Evolutionary conservation across 2,888 invertebrate genomes (phyloP).

Genomic region (Cataglyphis cursor): DNA sequence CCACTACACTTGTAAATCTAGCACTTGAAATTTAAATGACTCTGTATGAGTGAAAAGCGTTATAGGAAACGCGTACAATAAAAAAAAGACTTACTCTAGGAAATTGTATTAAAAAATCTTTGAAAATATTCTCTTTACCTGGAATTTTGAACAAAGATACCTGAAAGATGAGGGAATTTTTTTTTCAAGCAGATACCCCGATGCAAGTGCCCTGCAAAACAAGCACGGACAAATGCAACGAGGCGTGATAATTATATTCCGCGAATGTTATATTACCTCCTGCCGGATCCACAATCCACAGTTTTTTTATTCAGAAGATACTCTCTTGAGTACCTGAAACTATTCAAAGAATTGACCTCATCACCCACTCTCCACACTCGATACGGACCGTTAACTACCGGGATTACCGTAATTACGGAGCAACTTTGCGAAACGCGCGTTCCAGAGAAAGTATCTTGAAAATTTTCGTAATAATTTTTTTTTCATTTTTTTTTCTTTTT

Average conservation of each 20-base stretch:
- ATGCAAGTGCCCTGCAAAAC: not conserved
- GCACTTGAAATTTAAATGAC: no score
- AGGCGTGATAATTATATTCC: conserved; percentile 20
- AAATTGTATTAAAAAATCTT: no score
- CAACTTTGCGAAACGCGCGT: conserved; percentile 6
- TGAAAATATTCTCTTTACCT: no score
- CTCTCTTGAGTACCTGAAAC: not conserved
- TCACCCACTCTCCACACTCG: conserved; percentile 26
- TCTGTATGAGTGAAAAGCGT: no score
- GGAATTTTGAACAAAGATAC: no score
- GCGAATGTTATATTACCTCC: not conserved
- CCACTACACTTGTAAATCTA: no score
- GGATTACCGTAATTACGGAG: conserved; percentile 28
- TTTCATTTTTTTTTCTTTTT: not conserved
- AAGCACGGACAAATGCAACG: conserved; percentile 30
- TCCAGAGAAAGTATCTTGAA: not conserved
- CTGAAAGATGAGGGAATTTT: no score
- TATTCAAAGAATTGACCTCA: conserved; percentile 10
- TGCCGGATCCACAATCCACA: not conserved
- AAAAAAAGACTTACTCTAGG: no score
- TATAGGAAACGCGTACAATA: no score
- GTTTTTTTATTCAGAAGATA: conserved; percentile 24
- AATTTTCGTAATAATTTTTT: not conserved
- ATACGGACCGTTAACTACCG: not conserved
- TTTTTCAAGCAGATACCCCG: no score